These are phyloP conservation scores for Vipera latastei DNA, from an alignment of 2,797 vertebrate species.

Conservation along the genomic window DNA sequence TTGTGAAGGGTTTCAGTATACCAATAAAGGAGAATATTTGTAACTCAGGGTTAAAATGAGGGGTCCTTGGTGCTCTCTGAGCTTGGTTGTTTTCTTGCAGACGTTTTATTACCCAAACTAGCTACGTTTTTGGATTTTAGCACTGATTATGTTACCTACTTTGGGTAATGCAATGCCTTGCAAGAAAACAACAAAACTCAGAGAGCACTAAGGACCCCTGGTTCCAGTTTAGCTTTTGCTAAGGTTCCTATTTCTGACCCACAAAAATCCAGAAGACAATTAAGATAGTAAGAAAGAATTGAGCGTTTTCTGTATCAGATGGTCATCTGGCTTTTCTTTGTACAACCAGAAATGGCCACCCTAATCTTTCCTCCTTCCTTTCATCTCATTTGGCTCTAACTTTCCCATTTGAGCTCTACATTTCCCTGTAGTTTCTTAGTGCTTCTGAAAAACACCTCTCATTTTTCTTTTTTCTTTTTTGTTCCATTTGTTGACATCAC, in stretches of 20 bases:
- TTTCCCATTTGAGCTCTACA: neutral
- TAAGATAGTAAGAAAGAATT: neutral
- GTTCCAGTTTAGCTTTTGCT: neutral
- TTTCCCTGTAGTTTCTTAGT: neutral
- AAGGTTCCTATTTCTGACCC: neutral
- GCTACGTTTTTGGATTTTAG: neutral
- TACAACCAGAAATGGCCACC: neutral
- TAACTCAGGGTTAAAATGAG: neutral
- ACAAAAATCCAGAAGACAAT: neutral
- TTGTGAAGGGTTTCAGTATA: neutral
- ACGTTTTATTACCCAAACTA: neutral
- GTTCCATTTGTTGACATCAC: neutral
- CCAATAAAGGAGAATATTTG: neutral
- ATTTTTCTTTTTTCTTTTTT: neutral
- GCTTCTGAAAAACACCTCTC: neutral
- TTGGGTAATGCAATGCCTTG: neutral
- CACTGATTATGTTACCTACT: neutral
- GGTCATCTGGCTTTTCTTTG: neutral
- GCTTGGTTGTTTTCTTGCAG: neutral
- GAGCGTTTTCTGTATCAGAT: neutral
- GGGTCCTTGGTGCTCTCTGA: neutral
- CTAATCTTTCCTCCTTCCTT: neutral
- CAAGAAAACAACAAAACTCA: neutral
- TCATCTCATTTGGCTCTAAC: neutral
- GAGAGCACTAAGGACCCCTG: neutral